Evolutionary conservation across 2,888 invertebrate genomes (phyloP), one percentile per base, ranked within the genome.

Genomic region (Cephus sareptanus): DNA sequence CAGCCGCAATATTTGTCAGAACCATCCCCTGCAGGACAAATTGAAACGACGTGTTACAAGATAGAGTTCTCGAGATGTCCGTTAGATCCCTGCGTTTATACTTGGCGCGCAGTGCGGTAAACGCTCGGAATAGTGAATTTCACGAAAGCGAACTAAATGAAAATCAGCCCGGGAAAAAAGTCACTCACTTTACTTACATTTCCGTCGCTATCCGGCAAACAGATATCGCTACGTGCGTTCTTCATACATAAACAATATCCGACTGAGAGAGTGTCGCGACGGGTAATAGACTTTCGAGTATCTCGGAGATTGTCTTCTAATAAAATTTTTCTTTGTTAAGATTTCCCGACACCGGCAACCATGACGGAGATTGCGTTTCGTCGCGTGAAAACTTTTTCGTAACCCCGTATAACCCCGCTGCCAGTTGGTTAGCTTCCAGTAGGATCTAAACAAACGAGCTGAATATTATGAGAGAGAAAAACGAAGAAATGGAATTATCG

Each of bases 21-120:
- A 84, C 81, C 81, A 83, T 85, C 34, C 56, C 81, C 80, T 40
- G 77, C 74, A 80, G 78, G 84, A 87, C 87, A 87, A 89, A 88
- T 88, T 88, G 88, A 86, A 86, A 87, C 87, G 86, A 88, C 88
- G 84, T 82, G 81, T 85, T 85, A 85, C 85, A 84, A 83, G 84
- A 88, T 84, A 84, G 78, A 86, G 84, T 81, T 86, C 82, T 86
- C 86, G 84, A 80, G 83, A 84, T 79, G 75, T 78, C 77, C 56
- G 56, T 56, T 56, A 9, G 23, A 23, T 56, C 23, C 23, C 9
- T 9, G 23, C 56, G 23, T 56, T 56, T 56, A 56, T 56, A 56
- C 56, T 56, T 56, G 56, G 56, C 23, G 56, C 15, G 2, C 56
- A 23, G 2, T 9, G 6, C 9, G 2, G 23, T 56, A 13, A 15